Base-by-base conservation (phyloP, 1,140 invertebrate genomes). In the Drosophila tsacasi region DNA sequence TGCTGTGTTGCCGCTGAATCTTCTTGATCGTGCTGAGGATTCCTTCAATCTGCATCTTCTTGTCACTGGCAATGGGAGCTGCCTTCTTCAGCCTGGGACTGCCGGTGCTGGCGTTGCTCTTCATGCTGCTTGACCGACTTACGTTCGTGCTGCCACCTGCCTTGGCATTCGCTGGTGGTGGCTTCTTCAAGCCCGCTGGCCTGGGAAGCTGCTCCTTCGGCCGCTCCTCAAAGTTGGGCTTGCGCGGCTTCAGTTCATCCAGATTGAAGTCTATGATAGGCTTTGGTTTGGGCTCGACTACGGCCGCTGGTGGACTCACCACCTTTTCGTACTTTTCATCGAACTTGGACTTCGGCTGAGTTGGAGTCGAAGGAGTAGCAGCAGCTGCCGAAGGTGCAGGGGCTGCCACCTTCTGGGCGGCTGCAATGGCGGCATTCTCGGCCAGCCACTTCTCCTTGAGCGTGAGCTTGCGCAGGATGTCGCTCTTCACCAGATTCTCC, bases 401-500 rank as follows among this genome's bases (percentile, higher is more conserved):
- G 6, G 21, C 10, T 1, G 19, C 3, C 8, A 54, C 32, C 19
- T 78, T 74, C 5, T 27, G 42, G 5, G 58, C 60, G 50, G 84
- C 84, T 9, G 84, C 84, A 59, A 87, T 87, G 9, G 84, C 84
- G 3, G 84, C 84, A 63, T 84, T 92, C 55, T 93, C 92, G 5
- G 84, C 86, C 19, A 93, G 37, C 92, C 92, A 93, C 68, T 93
- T 92, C 27, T 93, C 92, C 60, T 93, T 93, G 12, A 93, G 76
- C 5, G 84, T 92, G 2, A 93, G 58, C 66, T 93, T 93, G 23
- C 84, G 84, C n/a, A 93, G 68, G 13, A 93, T 93, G 40, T 93
- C 92, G 64, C 91, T 92, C 52, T 92, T 93, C 5, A 93, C 92
- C 10, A 93, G 59, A 74, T 92, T 93, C 61, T 93, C 92, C 59